Evolutionary conservation across 1,140 invertebrate genomes (phyloP).

Genomic region (Druon quercuslanigerum): DNA sequence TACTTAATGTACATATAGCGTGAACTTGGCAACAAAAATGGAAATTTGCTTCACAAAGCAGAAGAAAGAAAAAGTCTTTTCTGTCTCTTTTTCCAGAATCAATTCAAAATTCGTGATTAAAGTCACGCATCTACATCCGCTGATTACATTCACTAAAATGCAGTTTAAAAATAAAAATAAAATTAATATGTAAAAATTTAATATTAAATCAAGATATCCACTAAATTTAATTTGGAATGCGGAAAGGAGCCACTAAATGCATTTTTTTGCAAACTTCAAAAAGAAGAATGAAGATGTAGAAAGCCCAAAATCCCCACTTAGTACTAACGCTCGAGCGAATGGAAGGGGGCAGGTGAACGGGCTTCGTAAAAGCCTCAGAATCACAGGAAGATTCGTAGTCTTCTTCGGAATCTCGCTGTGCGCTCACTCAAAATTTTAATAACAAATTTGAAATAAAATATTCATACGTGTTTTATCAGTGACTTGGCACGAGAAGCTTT

Average conservation of each 20-base stretch:
- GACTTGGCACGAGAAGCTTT: not conserved
- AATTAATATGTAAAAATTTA: not conserved
- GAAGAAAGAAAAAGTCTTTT: too few relatives aligned
- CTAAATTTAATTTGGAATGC: not conserved
- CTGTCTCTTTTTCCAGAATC: not conserved
- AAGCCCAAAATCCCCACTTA: slow-evolving; percentile 41
- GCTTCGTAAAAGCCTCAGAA: slow-evolving; percentile 54
- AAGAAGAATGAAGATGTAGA: slow-evolving; percentile 6
- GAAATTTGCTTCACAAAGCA: too few relatives aligned
- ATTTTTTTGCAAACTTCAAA: not conserved
- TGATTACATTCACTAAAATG: not conserved
- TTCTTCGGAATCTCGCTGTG: slow-evolving; percentile 33
- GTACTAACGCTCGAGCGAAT: slow-evolving; percentile 46
- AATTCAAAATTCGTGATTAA: not conserved
- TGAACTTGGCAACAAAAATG: too few relatives aligned
- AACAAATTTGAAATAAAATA: not conserved
- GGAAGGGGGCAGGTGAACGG: slow-evolving; percentile 38
- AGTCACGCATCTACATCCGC: not conserved
- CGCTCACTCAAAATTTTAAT: slow-evolving; percentile 23
- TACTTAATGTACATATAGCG: too few relatives aligned
- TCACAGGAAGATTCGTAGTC: slow-evolving; percentile 51
- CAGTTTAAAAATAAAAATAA: not conserved
- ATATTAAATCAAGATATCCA: not conserved
- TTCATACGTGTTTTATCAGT: slow-evolving; percentile 3
- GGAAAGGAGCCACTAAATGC: not conserved